Evolutionary conservation across 37 sponge, comb jelly and placozoan genomes (phyloP).

Genomic region (Bolinopsis microptera): DNA sequence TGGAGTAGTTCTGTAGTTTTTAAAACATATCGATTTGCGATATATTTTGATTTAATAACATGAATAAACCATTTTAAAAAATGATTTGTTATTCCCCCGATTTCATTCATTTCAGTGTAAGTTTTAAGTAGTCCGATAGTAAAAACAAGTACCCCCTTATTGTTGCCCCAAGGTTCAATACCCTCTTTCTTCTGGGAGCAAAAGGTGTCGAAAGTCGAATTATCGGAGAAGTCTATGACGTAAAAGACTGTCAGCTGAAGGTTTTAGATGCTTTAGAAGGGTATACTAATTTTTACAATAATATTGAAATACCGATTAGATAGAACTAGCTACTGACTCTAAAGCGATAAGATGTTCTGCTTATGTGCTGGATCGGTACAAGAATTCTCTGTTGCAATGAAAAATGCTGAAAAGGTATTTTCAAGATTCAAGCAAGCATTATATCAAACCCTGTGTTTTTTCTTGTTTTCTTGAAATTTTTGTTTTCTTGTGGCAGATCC

Average conservation of each 20-base stretch:
- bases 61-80: too few species aligned
- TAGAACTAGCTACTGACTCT: background rate
- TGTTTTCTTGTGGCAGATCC: too few species aligned
- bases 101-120: too few species aligned
- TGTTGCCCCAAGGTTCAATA: background rate
- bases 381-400: background rate
- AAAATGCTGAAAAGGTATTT: background rate
- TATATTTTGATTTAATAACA: too few species aligned
- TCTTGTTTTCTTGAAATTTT: too few species aligned
- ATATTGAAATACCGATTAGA: background rate
- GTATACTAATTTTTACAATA: conserved; percentile 43
- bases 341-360: background rate
- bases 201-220: background rate
- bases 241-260: background rate
- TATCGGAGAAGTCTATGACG: background rate
- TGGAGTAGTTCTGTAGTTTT: too few species aligned
- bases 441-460: background rate
- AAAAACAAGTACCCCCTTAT: conserved; percentile 11
- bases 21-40: too few species aligned
- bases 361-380: background rate
- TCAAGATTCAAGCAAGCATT: background rate
- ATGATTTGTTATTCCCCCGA: too few species aligned
- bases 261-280: background rate
- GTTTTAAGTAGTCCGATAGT: too few species aligned
- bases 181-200: conserved; percentile 1